phyloP scores from a whole-genome alignment of 2,113 vertebrate species.

The Petrocephalus microphthalmus region DNA sequence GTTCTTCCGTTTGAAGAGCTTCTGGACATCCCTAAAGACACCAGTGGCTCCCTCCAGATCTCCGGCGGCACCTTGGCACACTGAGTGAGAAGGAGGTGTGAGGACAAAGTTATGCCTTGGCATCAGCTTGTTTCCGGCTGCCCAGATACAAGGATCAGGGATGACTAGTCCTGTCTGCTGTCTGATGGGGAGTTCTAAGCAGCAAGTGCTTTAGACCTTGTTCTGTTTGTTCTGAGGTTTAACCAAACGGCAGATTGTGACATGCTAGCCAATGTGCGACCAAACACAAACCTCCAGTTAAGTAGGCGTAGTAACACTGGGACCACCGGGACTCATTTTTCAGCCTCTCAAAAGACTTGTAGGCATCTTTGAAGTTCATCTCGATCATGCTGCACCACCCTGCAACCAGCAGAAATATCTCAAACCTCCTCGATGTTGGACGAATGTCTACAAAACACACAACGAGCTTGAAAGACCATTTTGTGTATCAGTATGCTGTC shows the following conservation, averaged over 20 bases:
- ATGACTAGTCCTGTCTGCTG: background rate
- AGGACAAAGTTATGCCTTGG: background rate
- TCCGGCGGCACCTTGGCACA: slow-evolving; percentile 89
- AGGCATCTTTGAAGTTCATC: slow-evolving; percentile 91
- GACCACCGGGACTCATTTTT: slow-evolving; percentile 97
- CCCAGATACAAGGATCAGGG: background rate
- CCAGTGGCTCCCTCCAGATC: slow-evolving; percentile 76
- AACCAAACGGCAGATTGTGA: background rate
- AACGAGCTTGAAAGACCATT: background rate
- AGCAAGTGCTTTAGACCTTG: background rate
- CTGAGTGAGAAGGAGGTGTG: slow-evolving; percentile 29
- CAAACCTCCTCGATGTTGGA: background rate
- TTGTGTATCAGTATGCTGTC: background rate
- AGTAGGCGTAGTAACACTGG: slow-evolving; percentile 95
- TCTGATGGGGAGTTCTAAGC: background rate
- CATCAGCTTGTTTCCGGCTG: background rate
- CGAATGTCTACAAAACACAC: background rate
- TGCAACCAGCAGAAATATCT: slow-evolving; percentile 37
- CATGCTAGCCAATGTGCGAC: background rate
- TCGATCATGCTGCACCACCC: slow-evolving; percentile 99
- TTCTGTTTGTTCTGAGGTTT: background rate
- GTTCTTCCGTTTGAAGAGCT: slow-evolving; percentile 97
- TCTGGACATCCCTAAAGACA: slow-evolving; percentile 92
- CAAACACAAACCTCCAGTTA: slow-evolving; percentile 75
- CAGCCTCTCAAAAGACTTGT: slow-evolving; percentile 82